Conservation (phyloP, 2,113 vertebrate genomes). For the Gavia stellata region DNA sequence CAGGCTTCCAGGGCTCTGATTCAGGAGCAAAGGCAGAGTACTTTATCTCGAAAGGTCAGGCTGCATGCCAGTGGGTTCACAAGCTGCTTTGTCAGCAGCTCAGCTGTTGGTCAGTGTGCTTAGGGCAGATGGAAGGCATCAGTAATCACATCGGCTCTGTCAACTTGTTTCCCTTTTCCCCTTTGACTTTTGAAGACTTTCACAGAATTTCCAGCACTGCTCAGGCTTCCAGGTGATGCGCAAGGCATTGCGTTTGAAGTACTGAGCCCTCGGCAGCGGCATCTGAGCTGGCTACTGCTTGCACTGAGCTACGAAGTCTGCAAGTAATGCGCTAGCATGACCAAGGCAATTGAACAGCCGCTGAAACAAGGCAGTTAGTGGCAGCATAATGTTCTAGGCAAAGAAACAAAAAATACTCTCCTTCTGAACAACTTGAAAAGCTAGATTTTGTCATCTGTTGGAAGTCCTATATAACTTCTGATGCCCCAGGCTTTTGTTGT, state of each 20-base stretch:
- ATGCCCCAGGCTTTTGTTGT: neutral
- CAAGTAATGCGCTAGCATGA: rapidly evolving
- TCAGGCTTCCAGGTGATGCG: neutral
- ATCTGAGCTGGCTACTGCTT: neutral
- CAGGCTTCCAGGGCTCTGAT: neutral
- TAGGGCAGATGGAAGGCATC: neutral
- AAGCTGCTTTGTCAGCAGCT: neutral
- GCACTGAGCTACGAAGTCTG: neutral
- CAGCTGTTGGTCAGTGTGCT: neutral
- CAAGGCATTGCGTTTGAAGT: neutral
- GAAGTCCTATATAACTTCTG: neutral
- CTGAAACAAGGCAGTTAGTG: rapidly evolving
- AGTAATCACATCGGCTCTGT: neutral
- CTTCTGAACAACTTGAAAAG: neutral
- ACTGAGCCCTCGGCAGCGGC: neutral
- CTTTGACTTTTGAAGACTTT: neutral
- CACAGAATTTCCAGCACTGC: neutral
- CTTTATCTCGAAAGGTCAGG: neutral
- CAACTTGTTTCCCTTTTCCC: neutral
- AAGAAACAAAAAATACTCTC: neutral
- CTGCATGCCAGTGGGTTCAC: neutral
- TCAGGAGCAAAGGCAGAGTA: neutral
- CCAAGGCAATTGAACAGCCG: neutral
- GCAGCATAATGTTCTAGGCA: neutral
- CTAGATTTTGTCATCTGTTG: neutral